A percentile compares a stretch with the other conserved stretches of the same genome.
These are phyloP conservation scores for Dicentrarchus labrax DNA, from an alignment of 2,113 vertebrate species.

Conservation along the genomic window DNA sequence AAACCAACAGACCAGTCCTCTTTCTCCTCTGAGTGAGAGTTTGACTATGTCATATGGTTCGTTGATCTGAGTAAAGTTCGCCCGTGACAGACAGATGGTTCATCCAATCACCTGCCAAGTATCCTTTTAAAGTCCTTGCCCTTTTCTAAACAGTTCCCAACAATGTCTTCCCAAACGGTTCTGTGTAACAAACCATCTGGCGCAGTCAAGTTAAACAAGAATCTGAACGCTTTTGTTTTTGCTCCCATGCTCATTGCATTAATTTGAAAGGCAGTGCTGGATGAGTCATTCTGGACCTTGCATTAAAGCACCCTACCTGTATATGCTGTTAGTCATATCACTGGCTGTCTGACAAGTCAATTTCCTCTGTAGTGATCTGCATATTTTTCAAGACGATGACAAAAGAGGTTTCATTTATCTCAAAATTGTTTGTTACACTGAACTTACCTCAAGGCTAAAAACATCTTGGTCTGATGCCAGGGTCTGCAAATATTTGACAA, in stretches of 20 bases:
- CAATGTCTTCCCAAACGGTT: too few species aligned
- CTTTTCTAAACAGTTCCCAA: too few species aligned
- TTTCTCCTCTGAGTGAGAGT: too few species aligned
- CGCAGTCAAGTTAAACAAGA: too few species aligned
- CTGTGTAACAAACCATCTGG: too few species aligned
- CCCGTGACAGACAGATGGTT: too few species aligned
- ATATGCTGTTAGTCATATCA: slow-evolving; percentile 48
- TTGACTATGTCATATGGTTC: too few species aligned
- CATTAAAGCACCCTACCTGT: slow-evolving; percentile 4
- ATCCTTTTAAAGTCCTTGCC: too few species aligned
- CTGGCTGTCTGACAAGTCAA: slow-evolving; percentile 30
- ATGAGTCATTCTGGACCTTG: slow-evolving; percentile 25
- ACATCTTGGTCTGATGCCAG: not conserved
- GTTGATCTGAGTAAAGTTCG: too few species aligned
- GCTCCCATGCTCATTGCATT: not conserved
- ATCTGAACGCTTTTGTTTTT: too few species aligned
- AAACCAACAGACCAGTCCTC: too few species aligned
- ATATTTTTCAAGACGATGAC: slow-evolving; percentile 25
- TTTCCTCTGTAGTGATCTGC: slow-evolving; percentile 23
- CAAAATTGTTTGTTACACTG: not conserved
- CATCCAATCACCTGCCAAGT: too few species aligned
- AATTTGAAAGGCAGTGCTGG: not conserved
- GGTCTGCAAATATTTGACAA: slow-evolving; percentile 32
- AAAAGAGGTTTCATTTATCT: slow-evolving; percentile 31
- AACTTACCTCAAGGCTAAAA: slow-evolving; percentile 19